Conservation (phyloP, 2,888 invertebrate species). For the Tricholauxania praeusta region DNA sequence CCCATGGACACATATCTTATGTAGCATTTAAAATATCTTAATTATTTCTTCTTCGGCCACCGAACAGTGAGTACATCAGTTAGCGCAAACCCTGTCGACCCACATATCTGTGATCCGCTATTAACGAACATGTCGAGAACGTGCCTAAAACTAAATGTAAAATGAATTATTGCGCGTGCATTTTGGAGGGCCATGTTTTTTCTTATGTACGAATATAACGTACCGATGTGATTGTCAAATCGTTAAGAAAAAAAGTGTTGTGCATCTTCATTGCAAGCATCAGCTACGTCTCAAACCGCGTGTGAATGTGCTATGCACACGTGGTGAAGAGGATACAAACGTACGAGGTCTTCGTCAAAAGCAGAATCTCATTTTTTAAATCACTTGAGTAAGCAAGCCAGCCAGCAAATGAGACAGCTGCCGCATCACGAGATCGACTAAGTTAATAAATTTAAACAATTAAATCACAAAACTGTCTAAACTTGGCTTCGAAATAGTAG, state of each 20-base stretch:
- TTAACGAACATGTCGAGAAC: slow-evolving; percentile 38
- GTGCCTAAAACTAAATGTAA: slow-evolving; percentile 42
- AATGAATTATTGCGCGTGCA: slow-evolving; percentile 41
- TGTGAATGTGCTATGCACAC: too few species aligned
- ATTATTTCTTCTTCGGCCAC: too few species aligned
- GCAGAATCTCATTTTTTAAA: too few species aligned
- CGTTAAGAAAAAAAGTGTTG: neutral
- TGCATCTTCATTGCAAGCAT: neutral
- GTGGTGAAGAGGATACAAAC: too few species aligned
- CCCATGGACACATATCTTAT: too few species aligned
- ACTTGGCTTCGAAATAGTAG: neutral
- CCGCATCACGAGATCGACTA: neutral
- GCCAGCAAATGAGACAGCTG: slow-evolving; percentile 11
- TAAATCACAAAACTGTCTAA: slow-evolving; percentile 23
- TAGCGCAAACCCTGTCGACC: too few species aligned
- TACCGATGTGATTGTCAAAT: neutral
- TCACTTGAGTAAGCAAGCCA: neutral
- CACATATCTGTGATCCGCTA: slow-evolving; percentile 18
- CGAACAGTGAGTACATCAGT: too few species aligned
- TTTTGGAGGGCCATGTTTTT: slow-evolving; percentile 20
- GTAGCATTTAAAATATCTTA: too few species aligned
- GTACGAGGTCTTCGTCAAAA: too few species aligned
- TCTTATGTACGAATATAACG: neutral
- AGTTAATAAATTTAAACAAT: slow-evolving; percentile 26
- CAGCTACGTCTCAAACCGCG: neutral